Evolutionary conservation across 2,888 invertebrate species (phyloP).

Genomic region (Tetheella fluctuosa): DNA sequence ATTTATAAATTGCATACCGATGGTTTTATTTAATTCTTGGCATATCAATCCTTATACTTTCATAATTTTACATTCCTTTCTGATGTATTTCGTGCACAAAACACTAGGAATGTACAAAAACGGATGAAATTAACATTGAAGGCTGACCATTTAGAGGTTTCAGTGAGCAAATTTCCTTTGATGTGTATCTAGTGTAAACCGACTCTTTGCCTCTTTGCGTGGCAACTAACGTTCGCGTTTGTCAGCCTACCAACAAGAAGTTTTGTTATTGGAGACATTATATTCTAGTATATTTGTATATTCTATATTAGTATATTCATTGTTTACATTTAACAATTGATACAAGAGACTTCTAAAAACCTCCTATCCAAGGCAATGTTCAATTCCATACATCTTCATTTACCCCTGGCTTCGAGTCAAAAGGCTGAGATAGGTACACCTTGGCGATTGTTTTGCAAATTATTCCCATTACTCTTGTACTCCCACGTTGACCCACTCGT

Average conservation of each 20-base stretch:
- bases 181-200: background rate
- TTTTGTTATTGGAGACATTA: background rate
- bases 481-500: conserved; percentile 36
- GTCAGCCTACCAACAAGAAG: background rate
- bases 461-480: conserved; percentile 46
- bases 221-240: background rate
- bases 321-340: no score
- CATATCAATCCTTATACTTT: no score
- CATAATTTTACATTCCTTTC: background rate
- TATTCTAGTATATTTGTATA: no score
- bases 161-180: conserved; percentile 1
- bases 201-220: background rate
- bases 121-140: background rate
- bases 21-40: background rate
- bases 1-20: background rate
- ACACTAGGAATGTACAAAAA: background rate
- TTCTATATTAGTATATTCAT: no score
- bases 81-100: background rate
- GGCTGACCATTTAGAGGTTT: background rate
- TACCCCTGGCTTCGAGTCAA: conserved; percentile 16
- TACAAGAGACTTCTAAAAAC: no score
- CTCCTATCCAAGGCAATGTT: background rate
- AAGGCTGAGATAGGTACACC: conserved; percentile 11
- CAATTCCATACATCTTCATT: conserved; percentile 40
- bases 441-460: conserved; percentile 48